Conservation (phyloP, 2,888 invertebrate species). For the Escarpia spicata region DNA sequence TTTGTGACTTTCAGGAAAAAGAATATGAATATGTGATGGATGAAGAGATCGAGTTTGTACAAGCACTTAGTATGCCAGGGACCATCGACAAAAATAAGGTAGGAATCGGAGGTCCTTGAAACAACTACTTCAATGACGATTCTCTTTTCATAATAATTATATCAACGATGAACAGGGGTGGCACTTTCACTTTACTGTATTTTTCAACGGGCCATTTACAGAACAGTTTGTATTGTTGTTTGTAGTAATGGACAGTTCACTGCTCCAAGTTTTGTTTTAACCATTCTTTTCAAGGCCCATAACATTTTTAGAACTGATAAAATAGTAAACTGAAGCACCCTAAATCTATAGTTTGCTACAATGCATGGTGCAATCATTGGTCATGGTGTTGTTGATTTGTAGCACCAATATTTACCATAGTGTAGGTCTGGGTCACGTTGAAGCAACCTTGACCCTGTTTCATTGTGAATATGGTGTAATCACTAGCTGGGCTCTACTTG, state of each 20-base stretch:
- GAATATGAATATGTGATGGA: constrained; percentile 94
- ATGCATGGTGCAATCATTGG: not conserved
- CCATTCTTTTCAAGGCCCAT: constrained; percentile 37
- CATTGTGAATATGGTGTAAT: too few relatives aligned
- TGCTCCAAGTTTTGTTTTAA: not conserved
- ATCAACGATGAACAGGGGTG: not conserved
- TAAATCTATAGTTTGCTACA: not conserved
- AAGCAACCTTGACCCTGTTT: not conserved
- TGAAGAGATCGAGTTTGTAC: constrained; percentile 97
- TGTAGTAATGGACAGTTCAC: not conserved
- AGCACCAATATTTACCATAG: too few relatives aligned
- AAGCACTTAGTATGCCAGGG: constrained; percentile 71
- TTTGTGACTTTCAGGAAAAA: constrained; percentile 58
- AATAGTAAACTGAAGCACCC: not conserved
- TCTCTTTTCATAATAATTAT: not conserved
- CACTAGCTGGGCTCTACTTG: too few relatives aligned
- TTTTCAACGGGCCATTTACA: not conserved
- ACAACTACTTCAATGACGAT: not conserved
- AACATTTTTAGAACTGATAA: not conserved
- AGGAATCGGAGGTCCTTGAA: constrained; percentile 71
- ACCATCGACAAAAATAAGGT: constrained; percentile 61
- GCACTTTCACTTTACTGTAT: not conserved
- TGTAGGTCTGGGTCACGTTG: not conserved
- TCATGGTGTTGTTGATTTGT: not conserved
- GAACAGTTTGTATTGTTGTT: not conserved